Percentiles rank a stretch among this genome's conserved stretches.
These are phyloP conservation scores for Siderastrea siderea DNA, from an alignment of 92 coral and sea anemone genomes.

Conservation along the genomic window DNA sequence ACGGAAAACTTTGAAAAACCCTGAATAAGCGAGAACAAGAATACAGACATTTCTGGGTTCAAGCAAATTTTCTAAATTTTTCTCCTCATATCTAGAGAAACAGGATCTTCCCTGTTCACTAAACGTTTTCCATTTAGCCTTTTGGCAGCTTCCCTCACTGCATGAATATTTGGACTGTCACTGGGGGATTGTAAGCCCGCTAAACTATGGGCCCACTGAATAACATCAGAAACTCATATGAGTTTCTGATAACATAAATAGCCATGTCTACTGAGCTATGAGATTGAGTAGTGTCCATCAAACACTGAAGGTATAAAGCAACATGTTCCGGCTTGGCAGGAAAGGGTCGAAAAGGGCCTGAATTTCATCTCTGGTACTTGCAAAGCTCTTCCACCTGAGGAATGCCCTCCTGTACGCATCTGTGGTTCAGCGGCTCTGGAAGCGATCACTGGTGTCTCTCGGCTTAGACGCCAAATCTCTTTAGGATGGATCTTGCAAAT, in stretches of 20 bases:
- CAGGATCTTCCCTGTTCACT: conserved; percentile 52
- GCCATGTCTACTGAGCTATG: conserved; percentile 60
- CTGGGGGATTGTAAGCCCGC: conserved; percentile 66
- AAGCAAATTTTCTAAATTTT: conserved; percentile 42
- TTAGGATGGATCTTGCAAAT: conserved; percentile 12
- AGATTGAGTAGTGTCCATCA: conserved; percentile 46
- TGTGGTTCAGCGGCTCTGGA: conserved; percentile 57
- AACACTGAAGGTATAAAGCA: conserved; percentile 62
- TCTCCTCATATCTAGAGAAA: conserved; percentile 26
- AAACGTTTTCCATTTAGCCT: conserved; percentile 50
- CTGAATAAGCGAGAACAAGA: conserved; percentile 49
- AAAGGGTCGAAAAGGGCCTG: conserved; percentile 1
- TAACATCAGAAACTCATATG: not conserved
- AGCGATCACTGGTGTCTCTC: conserved; percentile 49
- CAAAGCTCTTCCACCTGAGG: conserved; percentile 53
- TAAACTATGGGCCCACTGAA: conserved; percentile 69
- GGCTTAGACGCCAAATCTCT: conserved; percentile 38
- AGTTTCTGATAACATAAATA: conserved; percentile 23
- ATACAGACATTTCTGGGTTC: conserved; percentile 63
- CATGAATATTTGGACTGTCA: conserved; percentile 46
- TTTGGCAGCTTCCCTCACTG: conserved; percentile 56
- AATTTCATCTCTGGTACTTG: conserved; percentile 27
- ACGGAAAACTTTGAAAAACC: conserved; percentile 61
- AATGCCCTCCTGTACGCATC: conserved; percentile 60
- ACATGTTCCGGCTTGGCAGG: conserved; percentile 51